Conservation (phyloP, 1,140 invertebrate species). For the Aphis gossypii region DNA sequence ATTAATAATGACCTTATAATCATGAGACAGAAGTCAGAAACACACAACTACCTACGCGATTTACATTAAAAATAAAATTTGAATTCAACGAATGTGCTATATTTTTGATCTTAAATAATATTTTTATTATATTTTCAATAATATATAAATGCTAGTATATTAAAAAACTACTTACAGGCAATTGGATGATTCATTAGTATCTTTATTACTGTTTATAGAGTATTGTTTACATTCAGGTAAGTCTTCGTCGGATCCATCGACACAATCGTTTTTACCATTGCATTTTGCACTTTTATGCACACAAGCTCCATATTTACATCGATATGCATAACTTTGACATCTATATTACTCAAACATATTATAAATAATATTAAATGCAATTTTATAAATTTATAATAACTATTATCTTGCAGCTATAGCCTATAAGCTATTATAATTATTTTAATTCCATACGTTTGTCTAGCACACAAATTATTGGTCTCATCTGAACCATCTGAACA, state of each 20-base stretch:
- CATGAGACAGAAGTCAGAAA: no score
- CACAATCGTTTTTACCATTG: conserved; percentile 72
- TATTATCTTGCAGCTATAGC: no score
- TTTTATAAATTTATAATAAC: no score
- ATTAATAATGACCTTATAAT: no score
- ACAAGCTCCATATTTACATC: conserved; percentile 71
- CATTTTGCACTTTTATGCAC: conserved; percentile 68
- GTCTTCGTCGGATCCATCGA: conserved; percentile 72
- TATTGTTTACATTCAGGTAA: conserved; percentile 48
- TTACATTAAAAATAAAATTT: no score
- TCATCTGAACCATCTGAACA: conserved; percentile 61
- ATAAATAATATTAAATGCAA: no score
- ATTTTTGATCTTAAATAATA: no score
- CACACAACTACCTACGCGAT: no score
- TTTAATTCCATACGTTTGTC: not conserved
- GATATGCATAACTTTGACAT: conserved; percentile 67
- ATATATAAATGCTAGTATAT: not conserved
- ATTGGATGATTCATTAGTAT: not conserved
- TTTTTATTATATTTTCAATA: no score
- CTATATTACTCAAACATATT: conserved; percentile 29
- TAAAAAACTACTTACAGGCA: not conserved
- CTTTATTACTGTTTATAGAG: conserved; percentile 69
- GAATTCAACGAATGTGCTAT: no score
- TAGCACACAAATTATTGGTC: conserved; percentile 4
- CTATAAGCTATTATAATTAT: no score